Conservation (phyloP, 2,888 invertebrate species). For the Matsumyia berberina region DNA sequence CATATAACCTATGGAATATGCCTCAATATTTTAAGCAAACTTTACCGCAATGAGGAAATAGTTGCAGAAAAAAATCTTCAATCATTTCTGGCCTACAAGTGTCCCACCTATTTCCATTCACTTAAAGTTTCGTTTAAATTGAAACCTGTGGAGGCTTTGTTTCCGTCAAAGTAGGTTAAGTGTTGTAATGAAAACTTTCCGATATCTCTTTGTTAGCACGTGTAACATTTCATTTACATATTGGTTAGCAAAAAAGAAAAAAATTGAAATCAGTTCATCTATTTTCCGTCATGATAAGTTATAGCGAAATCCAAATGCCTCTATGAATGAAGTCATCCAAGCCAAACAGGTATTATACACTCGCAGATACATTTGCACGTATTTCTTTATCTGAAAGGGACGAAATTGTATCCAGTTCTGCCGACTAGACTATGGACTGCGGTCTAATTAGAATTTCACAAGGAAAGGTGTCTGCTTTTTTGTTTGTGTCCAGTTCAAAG, state of each 20-base stretch:
- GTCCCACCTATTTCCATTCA: too few relatives aligned
- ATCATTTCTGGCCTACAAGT: too few relatives aligned
- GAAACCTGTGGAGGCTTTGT: not conserved
- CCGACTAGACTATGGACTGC: not conserved
- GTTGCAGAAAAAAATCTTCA: too few relatives aligned
- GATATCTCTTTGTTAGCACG: not conserved
- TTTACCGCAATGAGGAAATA: too few relatives aligned
- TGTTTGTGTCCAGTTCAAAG: not conserved
- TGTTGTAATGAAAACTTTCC: not conserved
- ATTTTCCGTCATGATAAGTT: conserved; percentile 37
- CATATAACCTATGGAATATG: too few relatives aligned
- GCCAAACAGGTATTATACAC: conserved; percentile 28
- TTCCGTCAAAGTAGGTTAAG: not conserved
- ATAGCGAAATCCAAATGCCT: conserved; percentile 23
- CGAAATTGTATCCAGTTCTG: conserved; percentile 14
- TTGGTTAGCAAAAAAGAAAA: conserved; percentile 1
- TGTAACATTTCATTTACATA: conserved; percentile 1
- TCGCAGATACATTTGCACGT: not conserved
- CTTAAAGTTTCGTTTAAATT: too few relatives aligned
- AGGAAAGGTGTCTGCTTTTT: conserved; percentile 25
- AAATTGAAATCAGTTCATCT: conserved; percentile 9
- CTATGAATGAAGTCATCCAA: conserved; percentile 38
- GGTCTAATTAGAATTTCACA: conserved; percentile 46
- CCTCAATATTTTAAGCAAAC: too few relatives aligned
- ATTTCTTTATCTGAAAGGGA: conserved; percentile 14